These are phyloP conservation scores for Orthonychiurus folsomi DNA, from an alignment of 2,888 invertebrate species.

Conservation along the genomic window DNA sequence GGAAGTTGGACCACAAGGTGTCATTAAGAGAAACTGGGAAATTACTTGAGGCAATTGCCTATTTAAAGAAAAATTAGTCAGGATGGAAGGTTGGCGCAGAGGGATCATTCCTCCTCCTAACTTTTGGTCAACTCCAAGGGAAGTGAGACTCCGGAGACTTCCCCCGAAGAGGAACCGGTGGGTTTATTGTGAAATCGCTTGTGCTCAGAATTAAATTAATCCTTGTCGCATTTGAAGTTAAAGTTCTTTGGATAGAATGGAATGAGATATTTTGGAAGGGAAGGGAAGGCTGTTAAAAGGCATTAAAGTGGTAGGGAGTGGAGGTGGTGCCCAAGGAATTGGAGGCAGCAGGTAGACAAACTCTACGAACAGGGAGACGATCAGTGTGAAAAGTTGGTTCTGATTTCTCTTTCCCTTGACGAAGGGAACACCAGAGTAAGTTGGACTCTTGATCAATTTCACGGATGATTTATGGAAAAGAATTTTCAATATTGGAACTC, in stretches of 20 bases:
- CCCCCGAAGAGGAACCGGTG: no score
- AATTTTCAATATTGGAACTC: slow-evolving; percentile 33
- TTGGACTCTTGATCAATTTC: slow-evolving; percentile 26
- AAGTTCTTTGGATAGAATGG: neutral
- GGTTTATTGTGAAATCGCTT: neutral
- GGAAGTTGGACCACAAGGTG: no score
- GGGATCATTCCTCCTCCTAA: no score
- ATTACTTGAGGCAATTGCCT: neutral
- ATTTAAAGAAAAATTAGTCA: neutral
- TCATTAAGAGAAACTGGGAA: neutral
- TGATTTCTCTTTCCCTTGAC: slow-evolving; percentile 5
- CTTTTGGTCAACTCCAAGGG: no score
- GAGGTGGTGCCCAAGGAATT: neutral
- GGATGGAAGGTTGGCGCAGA: no score
- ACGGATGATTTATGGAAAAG: slow-evolving; percentile 33
- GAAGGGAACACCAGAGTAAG: slow-evolving; percentile 4
- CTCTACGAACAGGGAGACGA: neutral
- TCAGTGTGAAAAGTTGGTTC: neutral
- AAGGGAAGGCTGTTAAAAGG: neutral
- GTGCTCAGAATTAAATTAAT: neutral
- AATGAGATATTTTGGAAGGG: neutral
- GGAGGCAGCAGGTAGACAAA: neutral
- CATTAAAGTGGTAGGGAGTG: neutral
- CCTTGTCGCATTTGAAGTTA: neutral
- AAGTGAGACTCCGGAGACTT: neutral